Conservation (phyloP, 23 tunicate species). For the Oikopleura vanhoeffeni region DNA sequence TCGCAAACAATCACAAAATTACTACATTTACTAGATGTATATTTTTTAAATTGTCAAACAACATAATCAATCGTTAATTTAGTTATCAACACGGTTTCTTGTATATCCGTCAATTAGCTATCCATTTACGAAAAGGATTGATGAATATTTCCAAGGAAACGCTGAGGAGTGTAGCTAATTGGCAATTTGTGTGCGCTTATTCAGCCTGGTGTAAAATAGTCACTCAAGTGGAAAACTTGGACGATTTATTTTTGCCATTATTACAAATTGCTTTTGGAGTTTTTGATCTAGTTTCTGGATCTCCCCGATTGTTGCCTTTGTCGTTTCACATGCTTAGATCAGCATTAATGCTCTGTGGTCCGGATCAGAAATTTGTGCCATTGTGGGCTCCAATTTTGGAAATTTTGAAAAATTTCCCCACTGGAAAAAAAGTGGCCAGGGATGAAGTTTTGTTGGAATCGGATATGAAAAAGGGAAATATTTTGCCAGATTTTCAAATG, state of each 20-base stretch:
- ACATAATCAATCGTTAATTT: neutral
- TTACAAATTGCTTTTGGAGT: neutral
- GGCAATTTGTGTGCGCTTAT: neutral
- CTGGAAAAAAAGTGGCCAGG: neutral
- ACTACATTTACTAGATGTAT: too few species aligned
- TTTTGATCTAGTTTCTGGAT: neutral
- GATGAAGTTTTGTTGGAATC: neutral
- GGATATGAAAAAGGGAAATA: neutral
- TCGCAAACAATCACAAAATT: too few species aligned
- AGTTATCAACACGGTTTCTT: conserved; percentile 9
- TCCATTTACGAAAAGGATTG: neutral
- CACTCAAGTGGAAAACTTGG: neutral
- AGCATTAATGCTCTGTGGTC: conserved; percentile 1
- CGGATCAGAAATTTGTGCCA: neutral
- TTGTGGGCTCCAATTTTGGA: neutral
- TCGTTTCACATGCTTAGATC: neutral
- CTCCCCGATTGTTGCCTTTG: neutral
- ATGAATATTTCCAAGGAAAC: conserved; percentile 6
- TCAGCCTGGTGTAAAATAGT: neutral
- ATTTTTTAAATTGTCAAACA: too few species aligned
- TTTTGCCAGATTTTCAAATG: conserved; percentile 2
- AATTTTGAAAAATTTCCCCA: neutral
- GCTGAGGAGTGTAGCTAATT: neutral
- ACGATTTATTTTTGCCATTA: neutral
- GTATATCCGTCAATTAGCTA: conserved; percentile 5